Conservation (phyloP, 1,140 invertebrate genomes). For the Centruroides sculpturatus region DNA sequence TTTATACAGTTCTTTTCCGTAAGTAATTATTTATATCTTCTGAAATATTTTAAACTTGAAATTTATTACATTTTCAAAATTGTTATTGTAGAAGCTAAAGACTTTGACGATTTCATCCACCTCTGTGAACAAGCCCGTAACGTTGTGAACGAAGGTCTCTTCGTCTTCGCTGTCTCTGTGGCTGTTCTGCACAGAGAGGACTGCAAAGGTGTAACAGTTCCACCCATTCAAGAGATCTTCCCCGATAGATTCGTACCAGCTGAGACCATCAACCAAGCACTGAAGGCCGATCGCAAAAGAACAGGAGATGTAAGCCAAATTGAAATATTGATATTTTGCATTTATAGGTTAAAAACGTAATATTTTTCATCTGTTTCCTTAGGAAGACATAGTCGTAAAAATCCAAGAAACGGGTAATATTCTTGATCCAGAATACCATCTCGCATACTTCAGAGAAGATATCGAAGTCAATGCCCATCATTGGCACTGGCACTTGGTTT, state of each 20-base stretch:
- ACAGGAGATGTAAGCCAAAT: slow-evolving; percentile 2
- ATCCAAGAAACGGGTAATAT: slow-evolving; percentile 41
- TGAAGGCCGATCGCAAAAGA: slow-evolving; percentile 4
- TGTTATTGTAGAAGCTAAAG: neutral
- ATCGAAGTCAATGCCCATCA: slow-evolving; percentile 27
- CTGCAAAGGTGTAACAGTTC: slow-evolving; percentile 7
- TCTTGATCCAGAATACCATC: slow-evolving; percentile 52
- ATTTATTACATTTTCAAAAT: too few relatives aligned
- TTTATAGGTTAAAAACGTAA: too few relatives aligned
- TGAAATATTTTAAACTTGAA: too few relatives aligned
- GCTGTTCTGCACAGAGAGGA: slow-evolving; percentile 18
- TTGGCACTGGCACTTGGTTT: slow-evolving; percentile 69
- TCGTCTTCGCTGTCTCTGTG: slow-evolving; percentile 19
- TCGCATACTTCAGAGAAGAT: slow-evolving; percentile 59
- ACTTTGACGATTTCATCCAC: slow-evolving; percentile 11
- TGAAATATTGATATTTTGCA: too few relatives aligned
- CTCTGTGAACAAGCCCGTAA: slow-evolving; percentile 14
- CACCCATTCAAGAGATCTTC: slow-evolving; percentile 17
- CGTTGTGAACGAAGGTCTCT: slow-evolving; percentile 21
- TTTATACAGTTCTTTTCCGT: slow-evolving; percentile 5
- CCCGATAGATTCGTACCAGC: slow-evolving; percentile 15
- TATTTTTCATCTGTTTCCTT: neutral
- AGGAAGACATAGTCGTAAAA: slow-evolving; percentile 2
- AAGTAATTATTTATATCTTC: neutral
- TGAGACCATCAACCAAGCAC: slow-evolving; percentile 9